Base-by-base conservation (phyloP, 1,140 invertebrate genomes). In the Zaprionus tsacasi region DNA sequence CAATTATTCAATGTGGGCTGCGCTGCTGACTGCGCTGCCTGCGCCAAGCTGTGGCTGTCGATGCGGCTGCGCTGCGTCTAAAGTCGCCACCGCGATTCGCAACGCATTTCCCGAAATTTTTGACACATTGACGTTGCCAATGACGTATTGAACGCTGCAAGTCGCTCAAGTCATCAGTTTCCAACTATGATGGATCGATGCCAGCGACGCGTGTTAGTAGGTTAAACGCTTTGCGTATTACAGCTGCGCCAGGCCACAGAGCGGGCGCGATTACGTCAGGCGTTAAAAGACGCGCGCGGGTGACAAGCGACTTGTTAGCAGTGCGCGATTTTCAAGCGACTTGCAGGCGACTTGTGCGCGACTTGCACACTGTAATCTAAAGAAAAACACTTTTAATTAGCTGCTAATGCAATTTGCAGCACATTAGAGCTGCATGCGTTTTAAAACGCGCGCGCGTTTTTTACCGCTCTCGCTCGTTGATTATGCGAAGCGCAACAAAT, bases 71-170 rank as follows among this genome's bases (percentile, higher is more conserved):
- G 43, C 13, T 25, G 50, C 50, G 25, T 11, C 50, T 52, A 8
- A 45, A 45, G n/a, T 45, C n/a, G 40, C 40, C n/a, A 45, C 7
- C 45, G 45, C 45, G 76, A 80, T 88, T 87, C 21, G 69, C 80
- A 66, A 79, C 76, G 83, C 82, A 82, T 86, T 86, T 87, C 66
- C 79, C 71, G 27, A 78, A 71, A 58, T 74, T 30, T 52, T 72
- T 72, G 70, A 68, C 70, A 67, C 30, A n/a, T 64, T 66, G 50
- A 85, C 68, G 17, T 43, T 40, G 70, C 52, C 36, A 45, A 61
- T 79, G 82, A 82, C 36, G 54, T 52, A 74, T 82, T 82, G 82
- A 82, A 21, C 52, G 71, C 82, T 87, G 50, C 61, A 45, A 52
- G 66, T 27, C 21, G 67, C 50, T 61, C 27, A 33, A 52, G 55